Evolutionary conservation across 2,888 invertebrate species (phyloP).

Genomic region (Eupithecia inturbata): DNA sequence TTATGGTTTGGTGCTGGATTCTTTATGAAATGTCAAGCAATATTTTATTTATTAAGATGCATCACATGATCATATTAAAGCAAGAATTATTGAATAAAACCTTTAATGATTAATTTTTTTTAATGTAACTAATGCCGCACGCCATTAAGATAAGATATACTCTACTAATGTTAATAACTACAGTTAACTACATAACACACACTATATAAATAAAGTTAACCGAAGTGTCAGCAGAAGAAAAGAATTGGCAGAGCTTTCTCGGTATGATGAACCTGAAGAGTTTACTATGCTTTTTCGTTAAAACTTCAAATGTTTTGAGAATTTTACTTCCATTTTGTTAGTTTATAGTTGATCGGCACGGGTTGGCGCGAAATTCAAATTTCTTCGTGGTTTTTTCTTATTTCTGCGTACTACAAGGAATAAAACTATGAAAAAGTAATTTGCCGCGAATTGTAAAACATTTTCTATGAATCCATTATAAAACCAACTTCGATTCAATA

Average conservation of each 20-base stretch:
- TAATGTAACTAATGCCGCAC: no score
- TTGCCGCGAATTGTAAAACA: no score
- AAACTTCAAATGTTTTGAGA: not conserved
- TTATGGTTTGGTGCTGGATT: not conserved
- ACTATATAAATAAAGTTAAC: not conserved
- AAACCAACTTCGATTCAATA: no score
- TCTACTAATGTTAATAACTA: no score
- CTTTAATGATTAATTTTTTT: no score
- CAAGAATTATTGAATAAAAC: not conserved
- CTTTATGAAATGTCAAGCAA: not conserved
- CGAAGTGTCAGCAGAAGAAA: not conserved
- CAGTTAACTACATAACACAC: not conserved
- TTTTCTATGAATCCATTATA: no score
- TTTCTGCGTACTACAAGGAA: no score
- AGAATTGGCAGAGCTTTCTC: not conserved
- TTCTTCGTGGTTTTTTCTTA: no score
- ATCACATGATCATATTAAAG: not conserved
- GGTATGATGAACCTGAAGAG: constrained; percentile 2
- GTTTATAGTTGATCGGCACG: no score
- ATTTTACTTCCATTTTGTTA: not conserved
- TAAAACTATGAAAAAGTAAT: no score
- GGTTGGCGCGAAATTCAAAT: no score
- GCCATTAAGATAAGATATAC: not conserved
- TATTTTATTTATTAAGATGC: not conserved
- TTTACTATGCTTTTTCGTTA: not conserved